Evolutionary conservation across 1,140 invertebrate species (phyloP).

Genomic region (Drosophila watanabei): DNA sequence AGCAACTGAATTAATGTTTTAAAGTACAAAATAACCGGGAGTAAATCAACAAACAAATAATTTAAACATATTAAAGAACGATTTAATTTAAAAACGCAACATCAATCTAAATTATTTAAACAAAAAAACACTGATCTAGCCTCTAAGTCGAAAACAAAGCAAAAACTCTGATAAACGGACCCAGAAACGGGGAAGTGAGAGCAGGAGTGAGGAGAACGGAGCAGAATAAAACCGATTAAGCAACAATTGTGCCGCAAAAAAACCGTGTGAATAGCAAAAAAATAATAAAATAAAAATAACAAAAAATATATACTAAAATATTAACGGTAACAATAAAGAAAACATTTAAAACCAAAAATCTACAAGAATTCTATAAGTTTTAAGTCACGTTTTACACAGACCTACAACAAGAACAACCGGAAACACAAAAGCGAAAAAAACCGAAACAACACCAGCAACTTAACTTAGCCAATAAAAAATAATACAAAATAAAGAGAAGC

Average conservation of each 20-base stretch:
- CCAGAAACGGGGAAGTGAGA: conserved; percentile 26
- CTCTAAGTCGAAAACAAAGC: conserved; percentile 45
- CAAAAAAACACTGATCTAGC: conserved; percentile 51
- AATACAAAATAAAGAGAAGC: conserved; percentile 5
- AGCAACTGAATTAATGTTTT: conserved; percentile 85
- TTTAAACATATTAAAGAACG: conserved; percentile 73
- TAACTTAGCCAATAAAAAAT: conserved; percentile 76
- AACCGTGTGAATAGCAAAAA: conserved; percentile 50
- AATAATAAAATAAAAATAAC: conserved; percentile 26
- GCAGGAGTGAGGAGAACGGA: conserved; percentile 34
- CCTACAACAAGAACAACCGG: conserved; percentile 47
- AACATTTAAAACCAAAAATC: conserved; percentile 84
- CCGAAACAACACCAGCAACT: conserved; percentile 58
- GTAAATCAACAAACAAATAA: conserved; percentile 76
- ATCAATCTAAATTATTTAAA: conserved; percentile 81
- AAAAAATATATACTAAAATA: conserved; percentile 64
- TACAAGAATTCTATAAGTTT: conserved; percentile 82
- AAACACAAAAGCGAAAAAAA: conserved; percentile 47
- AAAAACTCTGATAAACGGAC: conserved; percentile 32
- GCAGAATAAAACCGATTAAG: conserved; percentile 67
- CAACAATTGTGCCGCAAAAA: conserved; percentile 80
- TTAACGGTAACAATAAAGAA: conserved; percentile 81
- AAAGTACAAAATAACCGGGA: conserved; percentile 85
- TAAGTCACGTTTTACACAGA: conserved; percentile 82
- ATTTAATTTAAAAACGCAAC: conserved; percentile 83